These are phyloP conservation scores for Wiebesia pumilae DNA, from an alignment of 1,140 invertebrate species.

Conservation along the genomic window DNA sequence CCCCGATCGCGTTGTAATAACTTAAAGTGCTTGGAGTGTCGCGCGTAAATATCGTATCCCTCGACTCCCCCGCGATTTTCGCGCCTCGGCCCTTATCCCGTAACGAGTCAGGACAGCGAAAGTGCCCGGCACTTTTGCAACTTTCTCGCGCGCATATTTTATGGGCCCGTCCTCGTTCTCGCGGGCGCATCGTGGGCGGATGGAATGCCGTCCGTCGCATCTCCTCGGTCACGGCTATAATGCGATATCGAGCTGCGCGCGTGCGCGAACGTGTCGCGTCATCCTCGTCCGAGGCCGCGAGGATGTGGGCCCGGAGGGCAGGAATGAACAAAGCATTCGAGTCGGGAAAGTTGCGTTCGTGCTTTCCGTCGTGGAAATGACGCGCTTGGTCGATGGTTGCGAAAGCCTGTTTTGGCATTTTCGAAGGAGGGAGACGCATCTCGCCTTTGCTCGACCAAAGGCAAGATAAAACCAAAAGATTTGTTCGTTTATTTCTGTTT, in stretches of 20 bases:
- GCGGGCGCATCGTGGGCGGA: slow-evolving; percentile 53
- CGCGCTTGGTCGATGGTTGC: no score
- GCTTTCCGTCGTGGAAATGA: neutral
- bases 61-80: neutral
- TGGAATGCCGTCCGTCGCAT: slow-evolving; percentile 58
- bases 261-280: neutral
- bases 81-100: neutral
- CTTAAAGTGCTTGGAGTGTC: neutral
- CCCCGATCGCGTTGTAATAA: neutral
- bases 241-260: slow-evolving; percentile 1
- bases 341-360: neutral
- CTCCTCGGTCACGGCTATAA: slow-evolving; percentile 26
- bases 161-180: slow-evolving; percentile 12
- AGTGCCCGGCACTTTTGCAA: slow-evolving; percentile 3
- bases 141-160: slow-evolving; percentile 13
- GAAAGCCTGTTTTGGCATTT: no score
- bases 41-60: neutral
- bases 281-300: neutral
- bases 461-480: no score
- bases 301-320: neutral
- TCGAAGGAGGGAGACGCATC: no score
- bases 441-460: no score
- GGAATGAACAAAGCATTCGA: neutral
- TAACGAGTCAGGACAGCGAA: slow-evolving; percentile 8
- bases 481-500: no score